Evolutionary conservation across 37 sponge, comb jelly and placozoan genomes (phyloP), one percentile per base, ranked within the genome.

Genomic region (Ephydatia muelleri): DNA sequence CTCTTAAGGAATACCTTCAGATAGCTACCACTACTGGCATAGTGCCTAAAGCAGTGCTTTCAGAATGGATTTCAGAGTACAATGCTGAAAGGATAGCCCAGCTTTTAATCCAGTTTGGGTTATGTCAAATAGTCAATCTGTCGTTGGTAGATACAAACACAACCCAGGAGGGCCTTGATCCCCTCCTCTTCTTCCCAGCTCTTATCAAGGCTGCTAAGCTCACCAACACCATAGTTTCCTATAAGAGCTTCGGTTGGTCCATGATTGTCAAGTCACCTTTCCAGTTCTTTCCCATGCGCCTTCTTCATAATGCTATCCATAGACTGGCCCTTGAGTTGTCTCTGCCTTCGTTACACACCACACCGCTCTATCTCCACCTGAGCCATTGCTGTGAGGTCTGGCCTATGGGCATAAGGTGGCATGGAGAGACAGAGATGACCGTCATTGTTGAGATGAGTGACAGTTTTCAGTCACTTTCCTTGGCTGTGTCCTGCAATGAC

Each of bases 231-330:
- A 38, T 30, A 23, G 9, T 25, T 23, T 13, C 67, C 65, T 5
- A 25, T 38, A 66, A 79, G 35, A 79, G 80, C 35, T 66, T 65
- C 66, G 80, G 68, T n/a, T 79, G 80, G 80, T 64, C 19, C 36
- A 34, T 73, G 16, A 21, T 25, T 34, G 21, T 21, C 38, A 73
- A 37, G 3, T 37, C 4, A 27, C 30, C 74, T 25, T 37, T 33
- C 33, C 74, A 73, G 38, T 73, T 73, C 74, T 37, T 73, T 25
- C 21, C 74, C 25, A 34, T 36, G 35, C 8, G 47, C 47, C 28
- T 77, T 25, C 28, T 77, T 9, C 57, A 77, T 40, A 49, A 47
- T n/a, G 49, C 47, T n/a, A 49, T 77, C n/a, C 25, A 27, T 47
- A 40, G 57, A 77, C 57, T 77, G 48, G 77, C 57, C 25, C 47